Evolutionary conservation across 2,888 invertebrate genomes (phyloP).

Genomic region (Ennomos quercinarius): DNA sequence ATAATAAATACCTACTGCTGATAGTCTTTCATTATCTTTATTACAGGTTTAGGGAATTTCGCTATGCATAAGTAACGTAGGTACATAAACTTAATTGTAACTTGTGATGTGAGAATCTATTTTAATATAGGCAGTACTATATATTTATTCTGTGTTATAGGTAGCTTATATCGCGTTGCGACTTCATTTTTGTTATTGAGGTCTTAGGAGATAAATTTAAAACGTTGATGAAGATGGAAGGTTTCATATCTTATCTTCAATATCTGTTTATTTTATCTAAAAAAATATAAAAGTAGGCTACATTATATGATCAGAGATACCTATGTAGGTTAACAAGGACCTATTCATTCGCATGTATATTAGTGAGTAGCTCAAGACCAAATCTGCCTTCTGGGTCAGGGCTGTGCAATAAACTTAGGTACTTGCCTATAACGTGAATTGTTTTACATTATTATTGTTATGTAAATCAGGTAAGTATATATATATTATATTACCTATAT

Average conservation of each 20-base stretch:
- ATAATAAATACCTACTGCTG: too few species aligned
- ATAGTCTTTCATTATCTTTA: too few species aligned
- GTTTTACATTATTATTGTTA: slow-evolving; percentile 17
- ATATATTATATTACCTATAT: neutral
- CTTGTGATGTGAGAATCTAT: too few species aligned
- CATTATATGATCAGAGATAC: neutral
- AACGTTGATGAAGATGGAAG: slow-evolving; percentile 28
- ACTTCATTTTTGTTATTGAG: neutral
- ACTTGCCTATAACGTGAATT: too few species aligned
- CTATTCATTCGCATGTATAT: neutral
- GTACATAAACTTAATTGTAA: too few species aligned
- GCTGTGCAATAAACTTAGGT: slow-evolving; percentile 38
- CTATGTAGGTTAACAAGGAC: neutral
- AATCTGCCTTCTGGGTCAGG: slow-evolving; percentile 56
- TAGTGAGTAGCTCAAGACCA: slow-evolving; percentile 23
- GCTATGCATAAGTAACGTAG: too few species aligned
- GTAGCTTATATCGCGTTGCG: too few species aligned
- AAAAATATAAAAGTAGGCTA: slow-evolving; percentile 11
- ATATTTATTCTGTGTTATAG: too few species aligned
- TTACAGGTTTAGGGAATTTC: too few species aligned
- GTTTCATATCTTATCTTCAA: slow-evolving; percentile 15
- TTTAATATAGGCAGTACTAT: too few species aligned
- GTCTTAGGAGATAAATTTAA: slow-evolving; percentile 29
- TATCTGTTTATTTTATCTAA: slow-evolving; percentile 32
- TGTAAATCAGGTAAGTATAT: slow-evolving; percentile 6